Conservation (phyloP, 1,140 invertebrate species). For the Drosophila albomicans region DNA sequence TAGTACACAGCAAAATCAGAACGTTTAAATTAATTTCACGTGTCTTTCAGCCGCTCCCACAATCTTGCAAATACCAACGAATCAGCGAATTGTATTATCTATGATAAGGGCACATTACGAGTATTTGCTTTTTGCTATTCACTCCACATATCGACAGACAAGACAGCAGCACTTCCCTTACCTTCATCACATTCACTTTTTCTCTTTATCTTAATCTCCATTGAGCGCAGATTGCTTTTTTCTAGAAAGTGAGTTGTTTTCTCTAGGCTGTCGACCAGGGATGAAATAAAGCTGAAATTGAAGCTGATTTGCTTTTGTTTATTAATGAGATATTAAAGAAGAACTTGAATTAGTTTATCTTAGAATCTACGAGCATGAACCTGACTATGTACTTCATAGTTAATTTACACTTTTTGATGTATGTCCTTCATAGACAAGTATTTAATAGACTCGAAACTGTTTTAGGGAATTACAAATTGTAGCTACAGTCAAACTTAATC, state of each 20-base stretch:
- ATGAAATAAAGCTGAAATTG: neutral
- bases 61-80: constrained; percentile 51
- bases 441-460: too few species aligned
- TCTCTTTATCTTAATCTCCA: neutral
- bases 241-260: neutral
- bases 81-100: constrained; percentile 60
- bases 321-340: too few species aligned
- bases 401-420: too few species aligned
- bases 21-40: constrained; percentile 75
- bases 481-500: too few species aligned
- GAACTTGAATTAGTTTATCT: too few species aligned
- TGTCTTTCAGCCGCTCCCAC: constrained; percentile 33
- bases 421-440: too few species aligned
- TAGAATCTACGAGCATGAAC: too few species aligned
- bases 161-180: neutral
- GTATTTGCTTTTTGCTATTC: constrained; percentile 56
- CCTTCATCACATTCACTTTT: too few species aligned
- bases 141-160: constrained; percentile 25
- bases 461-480: too few species aligned
- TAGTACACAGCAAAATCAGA: constrained; percentile 42
- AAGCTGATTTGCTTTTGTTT: too few species aligned
- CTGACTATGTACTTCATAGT: too few species aligned
- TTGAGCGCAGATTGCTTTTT: constrained; percentile 1
- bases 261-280: neutral
- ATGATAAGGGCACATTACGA: constrained; percentile 15